phyloP scores from a whole-genome alignment of 2,888 invertebrate genomes.

The Proisotoma minuta region DNA sequence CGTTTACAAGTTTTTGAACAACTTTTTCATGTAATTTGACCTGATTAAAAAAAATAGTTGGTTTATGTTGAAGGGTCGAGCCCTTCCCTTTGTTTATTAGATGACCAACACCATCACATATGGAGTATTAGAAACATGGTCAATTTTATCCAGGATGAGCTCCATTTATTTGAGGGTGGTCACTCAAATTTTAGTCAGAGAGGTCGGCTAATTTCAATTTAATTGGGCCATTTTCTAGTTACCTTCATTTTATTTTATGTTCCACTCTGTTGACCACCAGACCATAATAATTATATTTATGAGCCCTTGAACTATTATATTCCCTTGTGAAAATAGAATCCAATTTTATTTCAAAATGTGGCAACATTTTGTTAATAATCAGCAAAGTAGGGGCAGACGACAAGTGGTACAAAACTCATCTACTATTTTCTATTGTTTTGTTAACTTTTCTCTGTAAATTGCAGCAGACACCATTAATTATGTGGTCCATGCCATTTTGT shows the following conservation, averaged over 20 bases:
- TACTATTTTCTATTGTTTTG: slow-evolving; percentile 1
- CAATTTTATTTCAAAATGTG: no score
- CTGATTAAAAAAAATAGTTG: no score
- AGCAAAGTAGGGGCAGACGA: no score
- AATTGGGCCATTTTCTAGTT: slow-evolving; percentile 3
- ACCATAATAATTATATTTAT: no score
- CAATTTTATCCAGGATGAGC: background rate
- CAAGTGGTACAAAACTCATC: no score
- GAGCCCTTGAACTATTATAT: no score
- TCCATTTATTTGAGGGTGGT: slow-evolving; percentile 7
- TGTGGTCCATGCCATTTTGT: background rate
- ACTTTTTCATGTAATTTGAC: background rate
- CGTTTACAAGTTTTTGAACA: background rate
- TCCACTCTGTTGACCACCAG: no score
- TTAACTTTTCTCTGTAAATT: slow-evolving; percentile 1
- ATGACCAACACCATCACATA: no score
- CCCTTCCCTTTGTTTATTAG: background rate
- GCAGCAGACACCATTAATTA: slow-evolving; percentile 1
- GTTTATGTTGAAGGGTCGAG: background rate
- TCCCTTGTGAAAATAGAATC: no score
- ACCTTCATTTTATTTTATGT: no score
- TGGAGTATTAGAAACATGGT: background rate
- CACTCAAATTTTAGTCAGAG: background rate
- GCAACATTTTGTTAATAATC: no score
- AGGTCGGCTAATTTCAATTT: slow-evolving; percentile 8